phyloP scores from a whole-genome alignment of 1,140 invertebrate genomes.

The Lucilia cuprina region DNA sequence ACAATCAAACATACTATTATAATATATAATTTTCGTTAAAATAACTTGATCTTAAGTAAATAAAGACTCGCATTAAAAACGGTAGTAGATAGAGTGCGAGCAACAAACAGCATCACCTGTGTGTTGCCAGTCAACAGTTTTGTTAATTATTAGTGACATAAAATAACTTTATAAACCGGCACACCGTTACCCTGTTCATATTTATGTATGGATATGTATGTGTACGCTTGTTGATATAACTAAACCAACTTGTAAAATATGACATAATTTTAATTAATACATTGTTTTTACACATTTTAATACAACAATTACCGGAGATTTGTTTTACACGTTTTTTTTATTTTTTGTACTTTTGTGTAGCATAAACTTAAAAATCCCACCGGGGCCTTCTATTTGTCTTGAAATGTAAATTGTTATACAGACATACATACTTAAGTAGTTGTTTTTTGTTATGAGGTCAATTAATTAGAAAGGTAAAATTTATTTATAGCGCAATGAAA shows the following conservation, averaged over 20 bases:
- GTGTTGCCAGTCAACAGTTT: neutral
- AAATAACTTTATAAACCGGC: too few relatives aligned
- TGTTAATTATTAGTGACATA: neutral
- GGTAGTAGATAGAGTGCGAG: neutral
- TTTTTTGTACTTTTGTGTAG: neutral
- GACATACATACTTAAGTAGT: neutral
- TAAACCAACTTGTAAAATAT: neutral
- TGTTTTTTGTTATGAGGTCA: neutral
- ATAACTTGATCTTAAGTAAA: neutral
- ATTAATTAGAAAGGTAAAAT: neutral
- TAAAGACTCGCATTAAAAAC: neutral
- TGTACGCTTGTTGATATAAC: too few relatives aligned
- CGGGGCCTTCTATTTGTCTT: neutral
- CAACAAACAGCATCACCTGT: neutral
- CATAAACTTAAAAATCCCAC: neutral
- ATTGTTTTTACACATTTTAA: neutral
- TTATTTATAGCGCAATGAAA: too few relatives aligned
- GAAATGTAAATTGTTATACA: neutral
- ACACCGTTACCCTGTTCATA: too few relatives aligned
- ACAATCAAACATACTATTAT: neutral
- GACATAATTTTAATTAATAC: conserved; percentile 3
- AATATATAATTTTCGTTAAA: neutral
- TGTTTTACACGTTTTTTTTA: neutral
- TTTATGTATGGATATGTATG: too few relatives aligned
- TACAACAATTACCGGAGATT: too few relatives aligned